These are phyloP conservation scores for Cantharis rufa DNA, from an alignment of 2,888 invertebrate species.

Conservation along the genomic window DNA sequence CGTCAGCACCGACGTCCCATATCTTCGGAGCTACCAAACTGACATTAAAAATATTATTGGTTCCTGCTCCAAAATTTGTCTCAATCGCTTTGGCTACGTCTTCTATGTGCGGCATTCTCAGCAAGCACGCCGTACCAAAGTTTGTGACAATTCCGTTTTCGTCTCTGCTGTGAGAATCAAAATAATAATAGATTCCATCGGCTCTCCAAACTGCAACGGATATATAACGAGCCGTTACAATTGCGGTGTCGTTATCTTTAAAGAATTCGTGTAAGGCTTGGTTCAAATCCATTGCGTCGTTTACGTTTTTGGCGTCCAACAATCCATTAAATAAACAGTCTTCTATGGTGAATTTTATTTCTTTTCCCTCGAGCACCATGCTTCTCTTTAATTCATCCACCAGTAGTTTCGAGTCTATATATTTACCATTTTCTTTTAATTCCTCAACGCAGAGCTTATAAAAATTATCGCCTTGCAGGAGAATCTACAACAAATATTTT, in stretches of 20 bases:
- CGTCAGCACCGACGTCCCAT: conserved; percentile 42
- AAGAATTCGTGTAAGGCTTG: conserved; percentile 51
- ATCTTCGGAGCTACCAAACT: conserved; percentile 43
- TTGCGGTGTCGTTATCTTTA: conserved; percentile 52
- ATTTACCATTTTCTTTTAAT: conserved; percentile 41
- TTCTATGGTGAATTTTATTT: conserved; percentile 43
- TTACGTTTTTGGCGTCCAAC: conserved; percentile 36
- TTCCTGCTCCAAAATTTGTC: conserved; percentile 47
- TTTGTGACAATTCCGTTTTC: conserved; percentile 57
- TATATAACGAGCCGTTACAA: conserved; percentile 62
- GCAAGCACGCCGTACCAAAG: conserved; percentile 53
- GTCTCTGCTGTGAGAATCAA: conserved; percentile 65
- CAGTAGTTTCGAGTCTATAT: conserved; percentile 44
- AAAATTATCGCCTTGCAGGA: conserved; percentile 54
- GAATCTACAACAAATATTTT: too few relatives aligned
- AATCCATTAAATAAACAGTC: conserved; percentile 51
- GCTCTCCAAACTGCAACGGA: conserved; percentile 63
- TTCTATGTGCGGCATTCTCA: conserved; percentile 47
- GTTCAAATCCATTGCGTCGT: conserved; percentile 36
- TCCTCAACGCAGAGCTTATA: conserved; percentile 49
- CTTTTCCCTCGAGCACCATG: conserved; percentile 47
- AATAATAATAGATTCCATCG: conserved; percentile 59
- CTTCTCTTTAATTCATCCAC: conserved; percentile 50
- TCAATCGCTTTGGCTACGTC: conserved; percentile 50
- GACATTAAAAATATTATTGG: conserved; percentile 47